These are phyloP conservation scores for Muscicapa adusta DNA, from an alignment of 2,113 vertebrate genomes.

Conservation along the genomic window DNA sequence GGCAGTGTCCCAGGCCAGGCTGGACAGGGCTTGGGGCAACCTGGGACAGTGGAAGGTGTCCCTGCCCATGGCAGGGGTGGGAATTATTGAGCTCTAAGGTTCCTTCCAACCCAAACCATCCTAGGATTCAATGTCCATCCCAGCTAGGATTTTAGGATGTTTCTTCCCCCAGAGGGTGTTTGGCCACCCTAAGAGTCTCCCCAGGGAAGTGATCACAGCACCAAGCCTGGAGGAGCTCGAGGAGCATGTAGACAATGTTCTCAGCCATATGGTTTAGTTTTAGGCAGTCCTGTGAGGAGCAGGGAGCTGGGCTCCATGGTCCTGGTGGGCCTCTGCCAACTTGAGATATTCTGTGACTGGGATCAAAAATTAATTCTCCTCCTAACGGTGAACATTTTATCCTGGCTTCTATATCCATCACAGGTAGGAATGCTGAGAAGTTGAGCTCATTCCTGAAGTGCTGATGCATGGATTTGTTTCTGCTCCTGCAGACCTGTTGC, in stretches of 20 bases:
- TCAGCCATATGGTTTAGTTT: not conserved
- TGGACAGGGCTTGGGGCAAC: not conserved
- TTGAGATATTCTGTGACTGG: not conserved
- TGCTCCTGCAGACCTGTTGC: not conserved
- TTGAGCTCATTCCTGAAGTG: not conserved
- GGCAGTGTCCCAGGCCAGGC: not conserved
- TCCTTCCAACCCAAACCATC: not conserved
- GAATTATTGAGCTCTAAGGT: not conserved
- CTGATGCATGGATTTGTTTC: not conserved
- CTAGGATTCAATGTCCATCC: not conserved
- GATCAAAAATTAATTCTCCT: not conserved
- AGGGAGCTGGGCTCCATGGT: not conserved
- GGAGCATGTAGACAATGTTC: not conserved
- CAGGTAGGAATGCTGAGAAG: not conserved
- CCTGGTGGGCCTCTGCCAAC: not conserved
- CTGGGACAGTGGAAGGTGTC: not conserved
- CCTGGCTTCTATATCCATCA: not conserved
- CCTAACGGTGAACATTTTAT: not conserved
- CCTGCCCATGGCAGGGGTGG: not conserved
- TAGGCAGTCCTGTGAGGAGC: not conserved
- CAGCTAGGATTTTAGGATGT: not conserved
- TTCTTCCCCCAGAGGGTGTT: not conserved
- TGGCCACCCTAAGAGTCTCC: not conserved
- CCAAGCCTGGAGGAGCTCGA: not conserved
- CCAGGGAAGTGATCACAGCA: not conserved